A percentile compares a stretch with the other conserved stretches of the same genome.
phyloP scores from a whole-genome alignment of 2,113 vertebrate species.

The Amphiprion percula region DNA sequence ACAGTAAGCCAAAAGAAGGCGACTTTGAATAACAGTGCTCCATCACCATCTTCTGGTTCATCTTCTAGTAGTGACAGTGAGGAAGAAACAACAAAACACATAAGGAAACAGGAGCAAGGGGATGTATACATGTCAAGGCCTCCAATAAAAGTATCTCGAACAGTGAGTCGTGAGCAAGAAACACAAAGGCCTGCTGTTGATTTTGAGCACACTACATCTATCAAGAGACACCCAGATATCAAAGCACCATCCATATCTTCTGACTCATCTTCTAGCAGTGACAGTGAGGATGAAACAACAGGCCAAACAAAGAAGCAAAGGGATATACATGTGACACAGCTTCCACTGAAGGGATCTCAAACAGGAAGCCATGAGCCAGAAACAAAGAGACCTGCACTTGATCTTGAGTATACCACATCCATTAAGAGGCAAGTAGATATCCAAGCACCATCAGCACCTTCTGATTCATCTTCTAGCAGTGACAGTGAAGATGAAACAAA shows the following conservation, averaged over 20 bases:
- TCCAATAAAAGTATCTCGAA: background rate
- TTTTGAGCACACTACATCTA: background rate
- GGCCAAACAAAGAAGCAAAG: background rate
- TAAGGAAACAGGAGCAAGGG: background rate
- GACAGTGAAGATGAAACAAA: slow-evolving; percentile 45
- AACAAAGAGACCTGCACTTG: background rate
- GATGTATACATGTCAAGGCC: background rate
- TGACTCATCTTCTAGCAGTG: slow-evolving; percentile 30
- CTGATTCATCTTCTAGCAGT: slow-evolving; percentile 33
- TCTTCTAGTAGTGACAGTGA: slow-evolving; percentile 43
- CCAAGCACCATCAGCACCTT: background rate
- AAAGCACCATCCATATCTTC: slow-evolving; percentile 1
- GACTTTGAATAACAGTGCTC: background rate
- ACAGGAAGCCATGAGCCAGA: rapidly evolving
- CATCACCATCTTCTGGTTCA: background rate
- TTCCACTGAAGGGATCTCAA: background rate
- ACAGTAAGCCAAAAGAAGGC: slow-evolving; percentile 14
- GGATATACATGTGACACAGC: rapidly evolving
- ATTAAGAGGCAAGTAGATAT: slow-evolving; percentile 31
- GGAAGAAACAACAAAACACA: background rate
- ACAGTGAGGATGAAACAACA: slow-evolving; percentile 31
- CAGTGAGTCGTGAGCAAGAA: background rate
- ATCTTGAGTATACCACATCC: background rate
- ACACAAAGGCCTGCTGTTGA: slow-evolving; percentile 11
- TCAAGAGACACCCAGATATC: slow-evolving; percentile 32